These are phyloP conservation scores for Dendroctonus valens DNA, from an alignment of 1,140 invertebrate genomes.

Conservation along the genomic window DNA sequence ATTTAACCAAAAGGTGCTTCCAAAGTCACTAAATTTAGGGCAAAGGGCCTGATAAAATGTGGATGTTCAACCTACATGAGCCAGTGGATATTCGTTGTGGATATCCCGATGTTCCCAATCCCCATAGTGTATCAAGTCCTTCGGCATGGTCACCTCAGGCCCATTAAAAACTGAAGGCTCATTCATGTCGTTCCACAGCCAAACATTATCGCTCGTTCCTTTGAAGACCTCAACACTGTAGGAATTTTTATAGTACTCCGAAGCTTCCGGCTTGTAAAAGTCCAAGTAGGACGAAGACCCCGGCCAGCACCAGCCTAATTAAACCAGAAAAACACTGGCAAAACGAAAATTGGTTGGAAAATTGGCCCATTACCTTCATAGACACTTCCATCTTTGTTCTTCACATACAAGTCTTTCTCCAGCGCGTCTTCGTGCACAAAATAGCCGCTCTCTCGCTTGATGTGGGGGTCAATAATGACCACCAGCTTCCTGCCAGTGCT, in stretches of 20 bases:
- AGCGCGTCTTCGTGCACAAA: conserved; percentile 87
- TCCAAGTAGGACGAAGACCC: conserved; percentile 94
- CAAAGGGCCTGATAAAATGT: too few species aligned
- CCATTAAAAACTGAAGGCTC: conserved; percentile 99
- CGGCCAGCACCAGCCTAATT: conserved; percentile 89
- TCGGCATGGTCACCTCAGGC: conserved; percentile 93
- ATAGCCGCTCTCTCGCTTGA: conserved; percentile 88
- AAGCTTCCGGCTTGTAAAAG: conserved; percentile 84
- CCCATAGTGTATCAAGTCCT: conserved; percentile 81
- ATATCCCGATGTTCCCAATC: conserved; percentile 91
- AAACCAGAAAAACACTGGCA: not conserved
- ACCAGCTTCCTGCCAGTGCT: conserved; percentile 90
- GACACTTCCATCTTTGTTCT: conserved; percentile 87
- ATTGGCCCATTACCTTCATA: conserved; percentile 72
- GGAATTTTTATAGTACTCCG: conserved; percentile 80
- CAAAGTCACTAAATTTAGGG: too few species aligned
- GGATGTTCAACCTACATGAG: conserved; percentile 56
- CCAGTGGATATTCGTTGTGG: conserved; percentile 91
- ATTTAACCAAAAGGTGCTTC: too few species aligned
- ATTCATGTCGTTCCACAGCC: conserved; percentile 99
- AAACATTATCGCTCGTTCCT: conserved; percentile 85
- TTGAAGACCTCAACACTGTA: conserved; percentile 80
- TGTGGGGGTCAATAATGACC: conserved; percentile 97
- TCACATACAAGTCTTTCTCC: conserved; percentile 81
- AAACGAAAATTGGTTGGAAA: not conserved